These are phyloP conservation scores for Oreonectes daqikongensis DNA, from an alignment of 2,797 vertebrate species.

Conservation along the genomic window DNA sequence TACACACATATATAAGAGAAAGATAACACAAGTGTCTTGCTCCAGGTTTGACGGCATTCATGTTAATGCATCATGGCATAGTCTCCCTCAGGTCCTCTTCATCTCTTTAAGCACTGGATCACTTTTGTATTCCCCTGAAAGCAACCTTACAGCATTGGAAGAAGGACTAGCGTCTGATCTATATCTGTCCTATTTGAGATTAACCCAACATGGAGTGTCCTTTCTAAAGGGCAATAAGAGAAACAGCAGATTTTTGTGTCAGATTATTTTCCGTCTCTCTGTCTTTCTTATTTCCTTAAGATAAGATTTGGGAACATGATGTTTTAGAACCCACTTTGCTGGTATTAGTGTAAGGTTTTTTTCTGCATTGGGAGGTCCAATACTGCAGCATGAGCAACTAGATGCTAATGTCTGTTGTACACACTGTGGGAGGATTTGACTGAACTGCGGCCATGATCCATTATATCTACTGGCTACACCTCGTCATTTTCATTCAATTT, in stretches of 20 bases:
- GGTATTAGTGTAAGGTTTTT: not conserved
- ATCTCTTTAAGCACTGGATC: slow-evolving; percentile 30
- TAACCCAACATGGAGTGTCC: slow-evolving; percentile 19
- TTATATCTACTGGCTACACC: not conserved
- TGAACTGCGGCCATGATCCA: not conserved
- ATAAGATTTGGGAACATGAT: slow-evolving; percentile 6
- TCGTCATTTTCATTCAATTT: no score
- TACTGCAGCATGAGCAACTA: not conserved
- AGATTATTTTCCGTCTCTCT: slow-evolving; percentile 11
- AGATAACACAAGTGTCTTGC: slow-evolving; percentile 29
- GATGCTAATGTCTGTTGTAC: not conserved
- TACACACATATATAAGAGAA: not conserved
- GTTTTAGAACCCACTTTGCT: not conserved
- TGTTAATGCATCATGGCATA: slow-evolving; percentile 57
- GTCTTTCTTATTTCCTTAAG: not conserved
- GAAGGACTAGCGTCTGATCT: slow-evolving; percentile 36
- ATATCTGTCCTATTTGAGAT: slow-evolving; percentile 16
- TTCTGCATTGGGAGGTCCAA: not conserved
- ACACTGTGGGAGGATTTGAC: not conserved
- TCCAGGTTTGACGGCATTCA: slow-evolving; percentile 43
- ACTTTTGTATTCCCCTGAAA: slow-evolving; percentile 20
- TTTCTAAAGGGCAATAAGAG: slow-evolving; percentile 22
- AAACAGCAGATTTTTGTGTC: not conserved
- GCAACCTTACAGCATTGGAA: slow-evolving; percentile 29
- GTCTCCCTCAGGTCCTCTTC: slow-evolving; percentile 53